These are phyloP conservation scores for Oegoconia quadripuncta DNA, from an alignment of 2,888 invertebrate genomes.

Conservation along the genomic window DNA sequence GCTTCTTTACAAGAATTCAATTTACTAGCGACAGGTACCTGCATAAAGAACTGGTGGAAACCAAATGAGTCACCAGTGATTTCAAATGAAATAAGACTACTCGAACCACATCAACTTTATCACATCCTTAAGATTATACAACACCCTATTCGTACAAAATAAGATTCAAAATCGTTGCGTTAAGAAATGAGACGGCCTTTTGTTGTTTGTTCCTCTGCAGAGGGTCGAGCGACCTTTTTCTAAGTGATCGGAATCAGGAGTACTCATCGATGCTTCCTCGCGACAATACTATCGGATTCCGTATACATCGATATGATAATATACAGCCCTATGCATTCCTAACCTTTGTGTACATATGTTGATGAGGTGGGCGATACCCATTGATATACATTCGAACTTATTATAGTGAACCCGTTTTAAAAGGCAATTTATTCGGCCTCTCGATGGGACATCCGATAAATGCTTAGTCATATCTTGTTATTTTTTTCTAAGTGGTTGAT, in stretches of 20 bases:
- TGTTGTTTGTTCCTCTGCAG: slow-evolving; percentile 34
- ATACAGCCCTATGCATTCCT: slow-evolving; percentile 53
- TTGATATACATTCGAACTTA: slow-evolving; percentile 66
- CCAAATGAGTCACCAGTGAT: slow-evolving; percentile 65
- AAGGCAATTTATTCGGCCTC: slow-evolving; percentile 65
- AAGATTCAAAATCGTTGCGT: slow-evolving; percentile 34
- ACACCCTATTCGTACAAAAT: slow-evolving; percentile 25
- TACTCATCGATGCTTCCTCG: slow-evolving; percentile 58
- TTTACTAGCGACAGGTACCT: slow-evolving; percentile 39
- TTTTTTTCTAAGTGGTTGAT: slow-evolving; percentile 29
- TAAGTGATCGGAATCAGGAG: slow-evolving; percentile 61
- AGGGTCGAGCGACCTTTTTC: slow-evolving; percentile 63
- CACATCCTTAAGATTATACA: slow-evolving; percentile 7
- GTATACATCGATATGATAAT: slow-evolving; percentile 68
- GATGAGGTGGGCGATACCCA: slow-evolving; percentile 76
- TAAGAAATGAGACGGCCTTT: too few relatives aligned
- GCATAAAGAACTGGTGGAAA: slow-evolving; percentile 50
- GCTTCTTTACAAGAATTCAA: slow-evolving; percentile 36
- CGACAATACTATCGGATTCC: slow-evolving; percentile 58
- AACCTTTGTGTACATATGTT: slow-evolving; percentile 70
- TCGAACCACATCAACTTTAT: slow-evolving; percentile 27
- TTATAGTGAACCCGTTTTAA: slow-evolving; percentile 65
- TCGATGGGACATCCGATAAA: slow-evolving; percentile 60
- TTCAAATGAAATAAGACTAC: slow-evolving; percentile 57
- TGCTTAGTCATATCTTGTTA: slow-evolving; percentile 49